These are phyloP conservation scores for Syngnathus acus DNA, from an alignment of 2,797 vertebrate genomes.

Conservation along the genomic window DNA sequence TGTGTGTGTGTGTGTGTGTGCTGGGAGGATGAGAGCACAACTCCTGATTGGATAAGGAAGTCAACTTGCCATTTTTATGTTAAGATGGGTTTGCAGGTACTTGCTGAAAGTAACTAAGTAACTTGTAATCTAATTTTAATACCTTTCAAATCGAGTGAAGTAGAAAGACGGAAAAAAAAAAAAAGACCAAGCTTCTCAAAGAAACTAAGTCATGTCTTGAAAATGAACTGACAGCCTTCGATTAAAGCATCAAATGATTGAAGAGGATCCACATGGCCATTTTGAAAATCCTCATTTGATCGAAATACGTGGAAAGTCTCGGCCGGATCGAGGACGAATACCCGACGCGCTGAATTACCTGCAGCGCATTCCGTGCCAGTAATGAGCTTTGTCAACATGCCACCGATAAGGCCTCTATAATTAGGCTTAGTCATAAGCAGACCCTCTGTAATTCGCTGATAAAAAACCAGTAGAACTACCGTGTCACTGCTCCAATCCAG, in stretches of 20 bases:
- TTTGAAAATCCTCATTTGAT: slow-evolving; percentile 63
- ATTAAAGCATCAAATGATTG: slow-evolving; percentile 48
- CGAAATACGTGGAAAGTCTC: slow-evolving; percentile 61
- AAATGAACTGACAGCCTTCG: slow-evolving; percentile 50
- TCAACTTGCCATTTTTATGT: no score
- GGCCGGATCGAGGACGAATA: slow-evolving; percentile 60
- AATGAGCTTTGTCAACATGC: slow-evolving; percentile 74
- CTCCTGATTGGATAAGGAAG: no score
- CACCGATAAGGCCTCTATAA: slow-evolving; percentile 71
- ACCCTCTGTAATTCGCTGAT: slow-evolving; percentile 74
- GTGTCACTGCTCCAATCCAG: slow-evolving; percentile 40
- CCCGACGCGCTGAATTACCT: slow-evolving; percentile 68
- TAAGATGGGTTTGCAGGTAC: no score
- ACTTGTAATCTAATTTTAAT: no score
- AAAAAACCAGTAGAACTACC: slow-evolving; percentile 65
- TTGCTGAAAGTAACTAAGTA: no score
- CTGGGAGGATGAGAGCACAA: no score
- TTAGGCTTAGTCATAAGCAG: slow-evolving; percentile 77
- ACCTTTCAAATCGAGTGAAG: no score
- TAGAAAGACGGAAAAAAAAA: no score
- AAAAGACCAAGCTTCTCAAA: slow-evolving; percentile 38
- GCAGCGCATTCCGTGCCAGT: slow-evolving; percentile 65
- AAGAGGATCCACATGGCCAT: slow-evolving; percentile 47
- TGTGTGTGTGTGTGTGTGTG: slow-evolving; percentile 16
- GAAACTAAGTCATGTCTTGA: slow-evolving; percentile 41